A percentile compares a stretch with the other conserved stretches of the same genome.
Evolutionary conservation across 2,113 vertebrate species (phyloP).

Genomic region (Osmerus mordax): DNA sequence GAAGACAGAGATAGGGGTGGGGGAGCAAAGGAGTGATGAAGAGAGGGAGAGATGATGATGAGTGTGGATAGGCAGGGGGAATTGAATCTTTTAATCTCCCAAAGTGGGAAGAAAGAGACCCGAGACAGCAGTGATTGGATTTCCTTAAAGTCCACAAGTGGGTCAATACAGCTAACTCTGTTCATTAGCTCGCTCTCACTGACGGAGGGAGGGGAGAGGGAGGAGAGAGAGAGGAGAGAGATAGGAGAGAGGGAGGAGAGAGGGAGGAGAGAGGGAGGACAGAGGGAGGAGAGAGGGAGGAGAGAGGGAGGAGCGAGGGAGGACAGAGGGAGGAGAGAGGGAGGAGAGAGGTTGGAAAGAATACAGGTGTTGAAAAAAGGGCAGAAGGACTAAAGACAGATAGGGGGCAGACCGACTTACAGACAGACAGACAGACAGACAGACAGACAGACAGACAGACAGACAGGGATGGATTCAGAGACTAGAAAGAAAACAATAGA

Average conservation of each 20-base stretch:
- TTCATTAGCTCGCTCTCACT: slow-evolving; percentile 62
- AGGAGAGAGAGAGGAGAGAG: not conserved
- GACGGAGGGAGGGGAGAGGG: slow-evolving; percentile 28
- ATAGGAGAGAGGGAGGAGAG: not conserved
- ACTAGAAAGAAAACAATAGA: too few species aligned
- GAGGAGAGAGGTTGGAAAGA: not conserved
- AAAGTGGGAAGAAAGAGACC: slow-evolving; percentile 71
- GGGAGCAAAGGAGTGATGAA: slow-evolving; percentile 33
- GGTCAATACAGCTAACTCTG: slow-evolving; percentile 67
- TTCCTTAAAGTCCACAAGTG: slow-evolving; percentile 71
- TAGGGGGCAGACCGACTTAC: not conserved
- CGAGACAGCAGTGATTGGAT: slow-evolving; percentile 74
- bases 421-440: too few species aligned
- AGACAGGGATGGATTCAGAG: not conserved
- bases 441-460: not conserved
- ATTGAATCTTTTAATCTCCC: slow-evolving; percentile 77
- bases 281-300: slow-evolving; percentile 20
- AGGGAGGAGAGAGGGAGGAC: too few species aligned
- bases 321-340: not conserved
- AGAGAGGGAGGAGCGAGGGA: not conserved
- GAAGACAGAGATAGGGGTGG: slow-evolving; percentile 24
- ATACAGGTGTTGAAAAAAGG: not conserved
- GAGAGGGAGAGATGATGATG: slow-evolving; percentile 64
- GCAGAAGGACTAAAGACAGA: not conserved
- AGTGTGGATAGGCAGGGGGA: slow-evolving; percentile 64